Evolutionary conservation across 2,113 vertebrate genomes (phyloP).

Genomic region (Dipodomys ordii): DNA sequence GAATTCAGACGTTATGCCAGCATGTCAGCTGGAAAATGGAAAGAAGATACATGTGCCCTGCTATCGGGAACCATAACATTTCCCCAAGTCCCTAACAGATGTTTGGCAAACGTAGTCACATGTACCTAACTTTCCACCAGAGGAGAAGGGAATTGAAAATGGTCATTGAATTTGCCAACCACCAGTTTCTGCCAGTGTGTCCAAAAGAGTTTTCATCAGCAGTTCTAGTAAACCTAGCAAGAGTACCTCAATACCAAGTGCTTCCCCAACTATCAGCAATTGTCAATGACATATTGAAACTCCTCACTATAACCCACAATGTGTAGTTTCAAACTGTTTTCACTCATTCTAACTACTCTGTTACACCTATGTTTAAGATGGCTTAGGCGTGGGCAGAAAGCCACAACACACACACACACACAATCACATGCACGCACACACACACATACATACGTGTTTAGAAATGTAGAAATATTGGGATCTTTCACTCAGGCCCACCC

Average conservation of each 20-base stretch:
- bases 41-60: neutral
- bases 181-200: neutral
- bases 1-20: neutral
- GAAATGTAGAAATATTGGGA: neutral
- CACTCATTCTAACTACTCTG: neutral
- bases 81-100: neutral
- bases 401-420: neutral
- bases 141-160: constrained; percentile 14
- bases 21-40: constrained; percentile 25
- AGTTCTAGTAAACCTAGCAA: constrained; percentile 48
- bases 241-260: neutral
- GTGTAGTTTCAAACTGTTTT: neutral
- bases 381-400: neutral
- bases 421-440: too few species aligned
- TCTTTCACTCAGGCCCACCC: neutral
- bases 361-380: neutral
- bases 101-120: neutral
- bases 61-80: constrained; percentile 37
- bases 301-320: neutral
- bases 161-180: constrained; percentile 23
- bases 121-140: neutral
- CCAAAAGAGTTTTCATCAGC: constrained; percentile 8
- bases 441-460: neutral
- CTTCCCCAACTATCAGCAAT: constrained; percentile 37
- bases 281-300: neutral